Evolutionary conservation across 2,888 invertebrate species (phyloP), one percentile per base, ranked within the genome.

Genomic region (Hedychridium roseum): DNA sequence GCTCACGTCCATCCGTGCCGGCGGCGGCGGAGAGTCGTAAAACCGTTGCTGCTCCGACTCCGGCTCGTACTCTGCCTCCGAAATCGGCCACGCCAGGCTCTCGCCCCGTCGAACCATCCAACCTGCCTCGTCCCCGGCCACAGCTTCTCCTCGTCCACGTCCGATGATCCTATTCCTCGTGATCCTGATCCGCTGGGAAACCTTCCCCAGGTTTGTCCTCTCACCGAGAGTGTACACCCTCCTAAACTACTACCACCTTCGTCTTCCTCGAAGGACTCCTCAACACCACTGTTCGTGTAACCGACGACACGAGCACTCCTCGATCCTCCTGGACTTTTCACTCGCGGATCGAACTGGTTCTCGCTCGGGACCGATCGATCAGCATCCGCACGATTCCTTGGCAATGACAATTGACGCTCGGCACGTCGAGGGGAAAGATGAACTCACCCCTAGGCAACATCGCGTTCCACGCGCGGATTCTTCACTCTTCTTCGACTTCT

Each of bases 1-100:
- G 73, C 77, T 77, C 68, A 72, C 75, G 72, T 78, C 78, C 77
- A 78, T 77, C 71, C 77, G 76, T 66, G 70, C 71, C 65, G 73
- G 70, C 68, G 72, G 73, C 65, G 73, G 70, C 68, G 72, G 72
- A 69, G 71, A 71, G 63, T 76, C 77, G 74, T 75, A 74, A 66
- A 75, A 75, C 58, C 71, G 71, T 63, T 70, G 68, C 64, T 71
- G 66, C 66, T 69, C 70, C 60, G 64, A 65, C 59, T 66, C 55
- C 43, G 50, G 50, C 50, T 57, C 73, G 57, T 64, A 64, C n/a
- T n/a, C 66, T 70, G 70, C 69, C n/a, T 69, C 71, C 73, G 70
- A 68, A 67, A 66, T 69, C 61, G 66, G 60, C 67, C 70, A 68
- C 68, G 65, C 71, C 55, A 70, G 61, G 65, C 56, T 65, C 56